Evolutionary conservation across 2,797 vertebrate species (phyloP).

Genomic region (Sandelia bainsii): DNA sequence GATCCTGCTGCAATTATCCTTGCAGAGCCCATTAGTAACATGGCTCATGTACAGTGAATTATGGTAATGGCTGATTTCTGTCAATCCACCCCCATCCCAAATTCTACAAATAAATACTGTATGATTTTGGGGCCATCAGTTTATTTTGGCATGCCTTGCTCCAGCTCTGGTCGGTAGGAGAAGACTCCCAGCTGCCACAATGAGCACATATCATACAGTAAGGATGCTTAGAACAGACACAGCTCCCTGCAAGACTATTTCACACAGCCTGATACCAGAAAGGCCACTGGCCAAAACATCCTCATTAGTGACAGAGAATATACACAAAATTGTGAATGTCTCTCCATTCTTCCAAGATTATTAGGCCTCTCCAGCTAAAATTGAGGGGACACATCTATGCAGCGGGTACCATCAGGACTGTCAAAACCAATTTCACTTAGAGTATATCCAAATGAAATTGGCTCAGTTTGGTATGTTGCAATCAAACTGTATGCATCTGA

Average conservation of each 20-base stretch:
- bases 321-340: background rate
- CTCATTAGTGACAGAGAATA: conserved; percentile 47
- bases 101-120: conserved; percentile 35
- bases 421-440: conserved; percentile 36
- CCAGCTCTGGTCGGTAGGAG: conserved; percentile 17
- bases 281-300: conserved; percentile 47
- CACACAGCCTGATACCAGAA: conserved; percentile 23
- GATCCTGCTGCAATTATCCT: conserved; percentile 39
- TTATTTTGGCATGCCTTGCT: conserved; percentile 30
- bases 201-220: background rate
- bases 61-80: conserved; percentile 37
- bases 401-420: conserved; percentile 3
- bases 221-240: background rate
- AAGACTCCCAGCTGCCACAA: conserved; percentile 17
- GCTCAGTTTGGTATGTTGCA: background rate
- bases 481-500: conserved; percentile 8
- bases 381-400: conserved; percentile 16
- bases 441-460: background rate
- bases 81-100: conserved; percentile 7
- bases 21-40: conserved; percentile 23
- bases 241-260: conserved; percentile 20
- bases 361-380: conserved; percentile 19
- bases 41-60: conserved; percentile 28
- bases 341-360: conserved; percentile 11
- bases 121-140: conserved; percentile 28